Evolutionary conservation across 2,113 vertebrate species (phyloP).

Genomic region (Physeter macrocephalus): DNA sequence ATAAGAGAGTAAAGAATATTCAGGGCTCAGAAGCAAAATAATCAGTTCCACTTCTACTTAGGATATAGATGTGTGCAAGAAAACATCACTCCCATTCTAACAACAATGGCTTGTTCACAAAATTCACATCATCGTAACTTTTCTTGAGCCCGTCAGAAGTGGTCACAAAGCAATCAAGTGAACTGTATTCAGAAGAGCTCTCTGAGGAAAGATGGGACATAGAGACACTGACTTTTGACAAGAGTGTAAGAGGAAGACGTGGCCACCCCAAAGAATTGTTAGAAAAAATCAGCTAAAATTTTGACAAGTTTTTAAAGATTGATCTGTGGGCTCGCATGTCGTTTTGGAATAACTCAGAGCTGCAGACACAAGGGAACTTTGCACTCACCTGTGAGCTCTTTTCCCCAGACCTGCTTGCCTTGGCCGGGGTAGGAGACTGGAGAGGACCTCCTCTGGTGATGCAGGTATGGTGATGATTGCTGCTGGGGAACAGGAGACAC

Average conservation of each 20-base stretch:
- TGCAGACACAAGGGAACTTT: neutral
- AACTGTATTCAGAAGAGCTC: neutral
- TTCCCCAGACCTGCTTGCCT: neutral
- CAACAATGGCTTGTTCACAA: neutral
- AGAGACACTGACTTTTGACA: neutral
- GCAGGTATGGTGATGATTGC: neutral
- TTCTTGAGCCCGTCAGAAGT: neutral
- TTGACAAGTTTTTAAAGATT: neutral
- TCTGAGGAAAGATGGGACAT: neutral
- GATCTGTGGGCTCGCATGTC: neutral
- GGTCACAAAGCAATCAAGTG: neutral
- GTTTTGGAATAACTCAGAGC: neutral
- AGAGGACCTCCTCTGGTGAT: neutral
- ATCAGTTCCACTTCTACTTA: neutral
- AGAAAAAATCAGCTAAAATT: neutral
- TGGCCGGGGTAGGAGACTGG: neutral
- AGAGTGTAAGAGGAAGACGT: neutral
- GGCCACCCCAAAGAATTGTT: neutral
- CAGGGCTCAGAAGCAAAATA: neutral
- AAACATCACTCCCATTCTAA: neutral
- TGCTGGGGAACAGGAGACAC: neutral
- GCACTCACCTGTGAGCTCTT: neutral
- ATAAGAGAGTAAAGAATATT: neutral
- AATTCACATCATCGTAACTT: neutral
- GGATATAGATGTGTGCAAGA: neutral